phyloP scores from a whole-genome alignment of 2,888 invertebrate genomes.

The Aleiodes testaceus region DNA sequence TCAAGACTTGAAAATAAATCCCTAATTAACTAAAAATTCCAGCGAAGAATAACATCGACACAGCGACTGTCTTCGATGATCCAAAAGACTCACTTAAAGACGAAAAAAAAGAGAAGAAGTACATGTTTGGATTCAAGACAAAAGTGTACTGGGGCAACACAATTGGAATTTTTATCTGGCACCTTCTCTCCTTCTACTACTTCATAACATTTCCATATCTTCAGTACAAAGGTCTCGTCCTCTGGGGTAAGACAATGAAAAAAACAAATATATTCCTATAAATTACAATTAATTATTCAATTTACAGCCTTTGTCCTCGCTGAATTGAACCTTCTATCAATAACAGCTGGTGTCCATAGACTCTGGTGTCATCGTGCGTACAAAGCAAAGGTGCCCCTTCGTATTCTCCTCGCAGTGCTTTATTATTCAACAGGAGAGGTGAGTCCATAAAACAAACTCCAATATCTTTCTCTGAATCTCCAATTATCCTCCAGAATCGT shows the following conservation, averaged over 20 bases:
- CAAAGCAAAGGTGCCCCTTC: conserved; percentile 93
- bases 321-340: conserved; percentile 87
- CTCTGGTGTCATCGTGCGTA: conserved; percentile 97
- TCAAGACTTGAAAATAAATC: no score
- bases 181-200: conserved; percentile 16
- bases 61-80: neutral
- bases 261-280: no score
- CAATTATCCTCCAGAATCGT: conserved; percentile 75
- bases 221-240: conserved; percentile 15
- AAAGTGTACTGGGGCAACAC: conserved; percentile 22
- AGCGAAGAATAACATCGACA: no score
- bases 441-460: neutral
- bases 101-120: conserved; percentile 1
- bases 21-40: no score
- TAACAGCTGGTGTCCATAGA: conserved; percentile 97
- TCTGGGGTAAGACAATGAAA: conserved; percentile 17
- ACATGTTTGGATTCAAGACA: conserved; percentile 25
- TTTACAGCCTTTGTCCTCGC: conserved; percentile 83
- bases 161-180: conserved; percentile 24
- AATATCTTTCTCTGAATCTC: neutral
- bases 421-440: conserved; percentile 6
- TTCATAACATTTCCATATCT: conserved; percentile 30
- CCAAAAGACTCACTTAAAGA: neutral
- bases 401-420: conserved; percentile 79
- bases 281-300: no score